phyloP scores from a whole-genome alignment of 2,888 invertebrate genomes.

The Lepetodrilus schrolli region DNA sequence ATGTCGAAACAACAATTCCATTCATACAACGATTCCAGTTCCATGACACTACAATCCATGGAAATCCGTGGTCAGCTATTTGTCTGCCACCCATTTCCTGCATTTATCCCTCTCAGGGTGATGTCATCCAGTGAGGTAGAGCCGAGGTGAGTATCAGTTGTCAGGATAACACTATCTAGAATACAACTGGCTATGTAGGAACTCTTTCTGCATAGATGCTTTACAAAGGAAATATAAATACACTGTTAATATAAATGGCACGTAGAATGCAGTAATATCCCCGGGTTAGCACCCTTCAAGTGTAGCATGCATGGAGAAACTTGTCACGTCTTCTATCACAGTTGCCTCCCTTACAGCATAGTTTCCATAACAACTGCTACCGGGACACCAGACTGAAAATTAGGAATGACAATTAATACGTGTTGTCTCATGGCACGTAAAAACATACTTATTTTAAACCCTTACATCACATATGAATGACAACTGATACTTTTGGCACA shows the following conservation, averaged over 20 bases:
- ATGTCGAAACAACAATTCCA: too few relatives aligned
- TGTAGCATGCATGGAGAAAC: not conserved
- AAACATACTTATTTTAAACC: too few relatives aligned
- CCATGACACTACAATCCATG: too few relatives aligned
- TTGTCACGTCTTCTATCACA: not conserved
- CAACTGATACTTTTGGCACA: too few relatives aligned
- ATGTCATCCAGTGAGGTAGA: too few relatives aligned
- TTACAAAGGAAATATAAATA: not conserved
- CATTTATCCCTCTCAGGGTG: too few relatives aligned
- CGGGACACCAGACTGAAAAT: not conserved
- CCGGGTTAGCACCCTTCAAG: not conserved
- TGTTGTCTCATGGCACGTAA: too few relatives aligned
- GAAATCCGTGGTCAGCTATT: too few relatives aligned
- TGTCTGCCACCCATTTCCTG: too few relatives aligned
- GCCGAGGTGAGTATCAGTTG: not conserved
- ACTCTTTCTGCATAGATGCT: not conserved
- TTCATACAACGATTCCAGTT: too few relatives aligned
- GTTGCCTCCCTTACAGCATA: not conserved
- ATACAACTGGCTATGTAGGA: not conserved
- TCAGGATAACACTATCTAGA: not conserved
- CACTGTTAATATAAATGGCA: not conserved
- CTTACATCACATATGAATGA: too few relatives aligned
- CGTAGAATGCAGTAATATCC: not conserved
- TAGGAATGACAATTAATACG: not conserved
- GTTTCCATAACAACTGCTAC: conserved; percentile 15